A percentile compares a stretch with the other conserved stretches of the same genome.
phyloP scores from a whole-genome alignment of 1,140 invertebrate species.

The Ooceraea biroi region DNA sequence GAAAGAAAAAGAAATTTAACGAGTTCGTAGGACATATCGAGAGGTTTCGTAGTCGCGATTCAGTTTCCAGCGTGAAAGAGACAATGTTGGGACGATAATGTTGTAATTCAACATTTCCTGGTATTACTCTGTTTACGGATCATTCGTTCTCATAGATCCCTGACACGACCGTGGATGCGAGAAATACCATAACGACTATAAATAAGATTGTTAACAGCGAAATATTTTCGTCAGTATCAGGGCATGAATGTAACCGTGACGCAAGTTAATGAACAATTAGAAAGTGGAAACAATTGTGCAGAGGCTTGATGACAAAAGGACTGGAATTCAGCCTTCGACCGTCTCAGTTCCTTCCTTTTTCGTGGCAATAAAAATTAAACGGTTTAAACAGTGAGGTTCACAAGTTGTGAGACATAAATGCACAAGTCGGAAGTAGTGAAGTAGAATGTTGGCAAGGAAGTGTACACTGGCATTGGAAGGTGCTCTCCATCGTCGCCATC shows the following conservation, averaged over 20 bases:
- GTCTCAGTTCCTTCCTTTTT: background rate
- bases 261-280: background rate
- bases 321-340: background rate
- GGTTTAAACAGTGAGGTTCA: background rate
- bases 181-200: conserved; percentile 18
- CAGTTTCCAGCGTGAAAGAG: background rate
- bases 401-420: conserved; percentile 47
- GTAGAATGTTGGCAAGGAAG: conserved; percentile 65
- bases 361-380: background rate
- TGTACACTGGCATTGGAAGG: conserved; percentile 44
- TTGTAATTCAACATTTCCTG: conserved; percentile 11
- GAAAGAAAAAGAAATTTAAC: background rate
- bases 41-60: conserved; percentile 26
- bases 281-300: background rate
- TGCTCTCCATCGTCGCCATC: conserved; percentile 65
- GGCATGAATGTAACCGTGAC: background rate
- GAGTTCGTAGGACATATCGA: background rate
- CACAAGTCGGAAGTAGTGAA: conserved; percentile 48
- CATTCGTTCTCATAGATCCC: background rate
- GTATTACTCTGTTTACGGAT: conserved; percentile 10
- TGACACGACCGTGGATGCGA: conserved; percentile 60
- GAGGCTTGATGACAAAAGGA: background rate
- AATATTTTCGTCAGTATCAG: background rate
- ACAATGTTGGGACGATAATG: conserved; percentile 27
- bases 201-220: conserved; percentile 29